Evolutionary conservation across 2,113 vertebrate genomes (phyloP), one percentile per base, ranked within the genome.

Genomic region (Gallinago undulata): DNA sequence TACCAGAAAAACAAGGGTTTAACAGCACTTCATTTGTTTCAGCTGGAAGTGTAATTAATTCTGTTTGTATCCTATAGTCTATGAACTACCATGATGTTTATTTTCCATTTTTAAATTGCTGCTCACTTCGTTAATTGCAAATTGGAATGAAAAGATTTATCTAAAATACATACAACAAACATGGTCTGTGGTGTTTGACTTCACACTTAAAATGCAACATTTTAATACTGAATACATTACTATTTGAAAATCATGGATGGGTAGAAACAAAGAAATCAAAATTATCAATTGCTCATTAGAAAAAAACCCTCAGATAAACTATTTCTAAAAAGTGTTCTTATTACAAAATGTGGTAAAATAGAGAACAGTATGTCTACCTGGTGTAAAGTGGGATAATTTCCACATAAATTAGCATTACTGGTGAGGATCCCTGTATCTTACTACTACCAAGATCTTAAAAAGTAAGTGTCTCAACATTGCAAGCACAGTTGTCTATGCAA

Each of bases 21-120:
- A 80, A n/a, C 39, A 41, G 10, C 0, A 0, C 21, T 91, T 79
- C 8, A 31, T 90, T 81, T 1, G 0, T 84, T 95, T 89, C 64
- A 94, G 3, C 50, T 56, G 66, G 33, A 96, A 95, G 64, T 50
- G 74, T 37, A 87, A n/a, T 62, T 51, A 87, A 33, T 67, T 82
- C 69, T 75, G 8, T 87, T 89, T 92, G 27, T 43, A 31, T 89
- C 9, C 88, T 51, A 43, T 45, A 67, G 35, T 50, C n/a, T 51
- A 2, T 30, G 66, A 89, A 72, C 5, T 35, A 43, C 47, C 17
- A 12, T 10, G 3, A 50, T 53, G 9, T 55, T 91, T 90, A 55
- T 82, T 91, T 85, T 77, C 18, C 15, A 30, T 77, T 94, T 90
- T 82, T 50, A 80, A 92, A 41, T 48, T 31, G 13, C 22, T 80